Evolutionary conservation across 2,797 vertebrate genomes (phyloP).

Genomic region (Parotocinclus haroldoi): DNA sequence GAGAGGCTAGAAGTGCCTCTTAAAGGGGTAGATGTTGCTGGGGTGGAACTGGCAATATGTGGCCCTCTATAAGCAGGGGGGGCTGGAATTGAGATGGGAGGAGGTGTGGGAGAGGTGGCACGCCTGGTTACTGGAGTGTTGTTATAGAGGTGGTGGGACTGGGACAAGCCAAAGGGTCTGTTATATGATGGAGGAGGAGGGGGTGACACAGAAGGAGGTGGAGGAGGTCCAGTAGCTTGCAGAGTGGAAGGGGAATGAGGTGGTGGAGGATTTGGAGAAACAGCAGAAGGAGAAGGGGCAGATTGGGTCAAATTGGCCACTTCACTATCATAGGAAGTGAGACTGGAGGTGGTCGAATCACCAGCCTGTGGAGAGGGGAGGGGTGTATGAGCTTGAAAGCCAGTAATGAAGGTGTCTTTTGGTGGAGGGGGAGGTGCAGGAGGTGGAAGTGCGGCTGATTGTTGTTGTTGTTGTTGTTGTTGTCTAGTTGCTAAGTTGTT

Average conservation of each 20-base stretch:
- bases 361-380: slow-evolving; percentile 75
- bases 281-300: slow-evolving; percentile 66
- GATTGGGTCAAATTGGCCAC: slow-evolving; percentile 90
- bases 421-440: slow-evolving; percentile 61
- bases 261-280: slow-evolving; percentile 66
- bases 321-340: slow-evolving; percentile 91
- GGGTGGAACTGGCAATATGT: slow-evolving; percentile 24
- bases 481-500: slow-evolving; percentile 51
- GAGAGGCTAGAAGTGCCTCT: slow-evolving; percentile 61
- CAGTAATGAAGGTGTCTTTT: slow-evolving; percentile 64
- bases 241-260: slow-evolving; percentile 64
- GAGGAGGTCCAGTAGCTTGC: slow-evolving; percentile 62
- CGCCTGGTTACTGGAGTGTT: slow-evolving; percentile 65
- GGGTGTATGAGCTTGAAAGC: slow-evolving; percentile 63
- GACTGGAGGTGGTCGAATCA: slow-evolving; percentile 88
- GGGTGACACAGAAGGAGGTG: slow-evolving; percentile 71
- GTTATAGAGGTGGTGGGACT: slow-evolving; percentile 73
- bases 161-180: slow-evolving; percentile 68
- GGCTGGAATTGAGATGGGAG: slow-evolving; percentile 61
- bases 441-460: slow-evolving; percentile 55
- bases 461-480: slow-evolving; percentile 51
- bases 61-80: slow-evolving; percentile 66
- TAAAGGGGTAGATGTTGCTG: slow-evolving; percentile 50
- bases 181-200: slow-evolving; percentile 72
- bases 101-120: slow-evolving; percentile 67